Conservation (phyloP, 2,113 vertebrate genomes). For the Conger conger region DNA sequence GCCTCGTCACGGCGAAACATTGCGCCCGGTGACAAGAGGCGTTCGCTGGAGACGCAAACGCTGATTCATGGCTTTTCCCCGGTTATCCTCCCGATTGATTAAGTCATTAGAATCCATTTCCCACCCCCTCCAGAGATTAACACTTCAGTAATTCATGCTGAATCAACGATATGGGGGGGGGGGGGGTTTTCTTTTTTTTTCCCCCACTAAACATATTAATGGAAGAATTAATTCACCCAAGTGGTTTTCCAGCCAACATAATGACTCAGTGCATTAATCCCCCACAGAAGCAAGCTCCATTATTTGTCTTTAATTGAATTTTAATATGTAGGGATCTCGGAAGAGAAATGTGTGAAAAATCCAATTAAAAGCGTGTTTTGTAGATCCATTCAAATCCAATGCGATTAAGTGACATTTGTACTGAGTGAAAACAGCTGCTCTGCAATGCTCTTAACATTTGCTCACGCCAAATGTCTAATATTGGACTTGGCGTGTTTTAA, state of each 20-base stretch:
- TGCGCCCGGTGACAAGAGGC: not conserved
- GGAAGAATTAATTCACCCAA: constrained; percentile 23
- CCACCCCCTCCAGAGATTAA: not conserved
- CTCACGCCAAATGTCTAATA: constrained; percentile 13
- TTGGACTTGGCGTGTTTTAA: constrained; percentile 6
- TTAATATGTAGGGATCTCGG: constrained; percentile 13
- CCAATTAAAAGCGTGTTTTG: constrained; percentile 26
- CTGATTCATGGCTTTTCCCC: not conserved
- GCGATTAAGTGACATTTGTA: constrained; percentile 20
- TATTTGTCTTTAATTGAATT: constrained; percentile 24
- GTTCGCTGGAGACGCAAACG: not conserved
- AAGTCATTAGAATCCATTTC: constrained; percentile 18
- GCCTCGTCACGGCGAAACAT: not conserved
- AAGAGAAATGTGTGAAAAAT: constrained; percentile 9
- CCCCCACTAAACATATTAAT: constrained; percentile 23
- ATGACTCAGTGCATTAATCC: constrained; percentile 22
- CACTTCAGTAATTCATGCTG: not conserved
- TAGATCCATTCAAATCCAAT: constrained; percentile 16
- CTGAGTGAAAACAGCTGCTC: not conserved
- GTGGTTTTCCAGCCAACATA: constrained; percentile 12
- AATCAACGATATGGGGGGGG: constrained; percentile 14
- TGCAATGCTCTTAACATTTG: not conserved
- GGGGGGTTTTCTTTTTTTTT: not conserved
- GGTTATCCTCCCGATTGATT: constrained; percentile 17
- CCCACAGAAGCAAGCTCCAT: not conserved